Percentiles rank a stretch among this genome's conserved stretches.
These are phyloP conservation scores for Suncus etruscus DNA, from an alignment of 2,113 vertebrate species.

Conservation along the genomic window DNA sequence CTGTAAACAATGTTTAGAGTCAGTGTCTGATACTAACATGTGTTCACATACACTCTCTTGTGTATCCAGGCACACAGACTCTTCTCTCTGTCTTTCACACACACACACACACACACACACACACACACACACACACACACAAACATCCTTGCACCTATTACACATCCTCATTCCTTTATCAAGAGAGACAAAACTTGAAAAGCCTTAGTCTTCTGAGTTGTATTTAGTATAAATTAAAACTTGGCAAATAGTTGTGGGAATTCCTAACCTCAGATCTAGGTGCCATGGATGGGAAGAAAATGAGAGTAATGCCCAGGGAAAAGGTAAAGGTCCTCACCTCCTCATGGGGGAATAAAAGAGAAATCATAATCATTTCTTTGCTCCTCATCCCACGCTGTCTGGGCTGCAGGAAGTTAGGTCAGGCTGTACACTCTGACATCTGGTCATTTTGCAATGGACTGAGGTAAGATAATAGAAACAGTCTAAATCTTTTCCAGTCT, in stretches of 20 bases:
- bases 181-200: neutral
- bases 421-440: neutral
- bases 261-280: neutral
- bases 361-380: neutral
- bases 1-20: neutral
- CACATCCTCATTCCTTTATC: constrained; percentile 10
- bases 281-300: neutral
- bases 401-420: neutral
- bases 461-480: constrained; percentile 13
- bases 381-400: neutral
- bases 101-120: neutral
- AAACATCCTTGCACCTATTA: neutral
- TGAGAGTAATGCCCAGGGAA: neutral
- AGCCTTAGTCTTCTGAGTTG: neutral
- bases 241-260: neutral
- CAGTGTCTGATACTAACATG: no score
- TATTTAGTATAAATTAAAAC: constrained; percentile 52
- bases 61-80: no score
- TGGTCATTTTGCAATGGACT: neutral
- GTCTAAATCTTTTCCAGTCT: neutral
- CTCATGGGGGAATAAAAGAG: fast-evolving
- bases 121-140: neutral
- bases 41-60: no score
- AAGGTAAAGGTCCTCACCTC: neutral
- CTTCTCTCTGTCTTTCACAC: neutral